A percentile compares a stretch with the other conserved stretches of the same genome.
Conservation (phyloP, 2,888 invertebrate species). For the Amphimallon solstitiale region DNA sequence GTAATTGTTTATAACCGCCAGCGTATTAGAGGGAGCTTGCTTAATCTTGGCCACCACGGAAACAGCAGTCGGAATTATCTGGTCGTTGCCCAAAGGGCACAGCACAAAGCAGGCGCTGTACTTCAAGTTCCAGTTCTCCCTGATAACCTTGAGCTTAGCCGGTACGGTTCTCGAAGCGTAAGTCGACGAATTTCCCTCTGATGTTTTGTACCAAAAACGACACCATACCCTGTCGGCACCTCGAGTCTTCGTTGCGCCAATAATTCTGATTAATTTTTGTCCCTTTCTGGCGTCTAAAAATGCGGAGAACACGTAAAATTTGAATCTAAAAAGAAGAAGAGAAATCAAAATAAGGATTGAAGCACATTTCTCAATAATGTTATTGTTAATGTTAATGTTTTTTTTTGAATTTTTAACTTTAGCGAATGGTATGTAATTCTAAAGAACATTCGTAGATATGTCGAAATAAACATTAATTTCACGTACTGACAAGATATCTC, state of each 20-base stretch:
- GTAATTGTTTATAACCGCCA: constrained; percentile 71
- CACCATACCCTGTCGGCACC: constrained; percentile 85
- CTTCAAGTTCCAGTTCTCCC: constrained; percentile 94
- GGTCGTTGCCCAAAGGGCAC: constrained; percentile 76
- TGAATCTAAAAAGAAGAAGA: constrained; percentile 70
- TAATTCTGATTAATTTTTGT: constrained; percentile 77
- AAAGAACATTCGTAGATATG: no score
- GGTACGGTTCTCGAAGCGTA: constrained; percentile 71
- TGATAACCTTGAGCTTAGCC: constrained; percentile 82
- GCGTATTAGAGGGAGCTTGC: constrained; percentile 72
- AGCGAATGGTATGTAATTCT: no score
- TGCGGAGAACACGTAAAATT: constrained; percentile 92
- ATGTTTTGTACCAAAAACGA: constrained; percentile 75
- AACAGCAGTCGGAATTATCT: constrained; percentile 73
- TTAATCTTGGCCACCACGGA: constrained; percentile 74
- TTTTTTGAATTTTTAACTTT: no score
- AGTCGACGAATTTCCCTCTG: constrained; percentile 53
- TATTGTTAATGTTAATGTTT: no score
- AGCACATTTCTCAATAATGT: no score
- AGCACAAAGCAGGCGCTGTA: constrained; percentile 91
- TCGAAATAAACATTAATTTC: no score
- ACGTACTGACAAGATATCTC: no score
- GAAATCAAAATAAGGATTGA: no score
- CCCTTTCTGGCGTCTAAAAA: constrained; percentile 82
- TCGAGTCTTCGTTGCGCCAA: constrained; percentile 89